Conservation (phyloP, 2,113 vertebrate genomes). For the Aplodontia rufa region DNA sequence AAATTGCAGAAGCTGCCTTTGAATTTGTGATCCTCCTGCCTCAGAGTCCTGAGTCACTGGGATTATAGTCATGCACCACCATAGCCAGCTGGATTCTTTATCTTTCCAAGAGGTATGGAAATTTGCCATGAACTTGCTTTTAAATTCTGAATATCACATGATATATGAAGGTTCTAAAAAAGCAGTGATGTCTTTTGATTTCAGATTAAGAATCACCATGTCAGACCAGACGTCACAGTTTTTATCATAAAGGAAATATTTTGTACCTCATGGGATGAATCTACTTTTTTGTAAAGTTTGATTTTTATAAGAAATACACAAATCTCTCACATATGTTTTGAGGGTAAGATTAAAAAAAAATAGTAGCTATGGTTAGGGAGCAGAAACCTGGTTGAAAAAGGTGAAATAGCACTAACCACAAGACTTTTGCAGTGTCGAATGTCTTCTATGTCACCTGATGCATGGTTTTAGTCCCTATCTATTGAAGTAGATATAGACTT, state of each 20-base stretch:
- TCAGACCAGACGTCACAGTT: neutral
- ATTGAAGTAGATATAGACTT: neutral
- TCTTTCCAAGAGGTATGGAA: neutral
- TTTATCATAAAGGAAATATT: neutral
- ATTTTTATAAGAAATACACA: neutral
- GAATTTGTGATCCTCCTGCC: too few relatives aligned
- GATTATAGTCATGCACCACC: too few relatives aligned
- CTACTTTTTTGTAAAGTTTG: neutral
- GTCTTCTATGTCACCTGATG: neutral
- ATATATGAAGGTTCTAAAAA: neutral
- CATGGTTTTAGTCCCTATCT: neutral
- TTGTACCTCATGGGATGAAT: neutral
- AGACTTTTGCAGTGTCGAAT: neutral
- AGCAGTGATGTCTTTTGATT: neutral
- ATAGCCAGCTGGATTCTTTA: neutral
- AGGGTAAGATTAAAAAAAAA: slow-evolving; percentile 2
- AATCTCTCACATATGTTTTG: neutral
- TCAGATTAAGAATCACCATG: neutral
- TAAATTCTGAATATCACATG: slow-evolving; percentile 9
- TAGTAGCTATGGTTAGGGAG: neutral
- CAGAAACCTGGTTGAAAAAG: neutral
- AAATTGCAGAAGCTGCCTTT: too few relatives aligned
- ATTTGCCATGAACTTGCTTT: neutral
- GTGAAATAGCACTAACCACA: neutral
- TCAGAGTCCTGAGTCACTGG: too few relatives aligned